Evolutionary conservation across 2,888 invertebrate genomes (phyloP).

Genomic region (Hoplodrina blanda): DNA sequence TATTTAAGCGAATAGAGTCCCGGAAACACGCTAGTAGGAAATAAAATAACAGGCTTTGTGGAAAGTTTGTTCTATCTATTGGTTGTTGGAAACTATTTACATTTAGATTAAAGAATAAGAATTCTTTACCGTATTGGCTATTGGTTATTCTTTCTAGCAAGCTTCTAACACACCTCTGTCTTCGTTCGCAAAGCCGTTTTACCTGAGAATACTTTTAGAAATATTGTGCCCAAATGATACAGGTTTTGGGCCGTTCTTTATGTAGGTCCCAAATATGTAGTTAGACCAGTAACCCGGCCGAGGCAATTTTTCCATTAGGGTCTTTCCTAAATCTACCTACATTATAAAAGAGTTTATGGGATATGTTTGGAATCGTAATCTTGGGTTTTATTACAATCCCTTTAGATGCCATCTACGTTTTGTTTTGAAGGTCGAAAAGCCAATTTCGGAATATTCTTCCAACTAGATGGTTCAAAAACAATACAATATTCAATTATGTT

Average conservation of each 20-base stretch:
- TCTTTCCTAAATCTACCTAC: constrained; percentile 41
- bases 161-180: neutral
- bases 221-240: neutral
- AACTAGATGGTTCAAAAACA: neutral
- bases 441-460: neutral
- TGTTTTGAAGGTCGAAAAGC: constrained; percentile 6
- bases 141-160: constrained; percentile 6
- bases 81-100: constrained; percentile 11
- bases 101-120: constrained; percentile 27
- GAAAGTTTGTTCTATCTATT: neutral
- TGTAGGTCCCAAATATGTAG: constrained; percentile 18
- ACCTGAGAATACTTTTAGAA: neutral
- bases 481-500: neutral
- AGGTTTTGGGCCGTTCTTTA: constrained; percentile 9
- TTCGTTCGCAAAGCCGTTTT: neutral
- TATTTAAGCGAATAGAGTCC: no score
- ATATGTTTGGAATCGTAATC: constrained; percentile 36
- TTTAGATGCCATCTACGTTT: constrained; percentile 9
- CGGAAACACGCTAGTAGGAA: no score
- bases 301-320: constrained; percentile 24
- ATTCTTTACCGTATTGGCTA: neutral
- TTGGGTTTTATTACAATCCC: constrained; percentile 32
- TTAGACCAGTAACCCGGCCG: constrained; percentile 7
- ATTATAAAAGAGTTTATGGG: constrained; percentile 39
- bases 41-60: constrained; percentile 11